Conservation (phyloP, 2,888 invertebrate species). For the Pemphredon lugubris region DNA sequence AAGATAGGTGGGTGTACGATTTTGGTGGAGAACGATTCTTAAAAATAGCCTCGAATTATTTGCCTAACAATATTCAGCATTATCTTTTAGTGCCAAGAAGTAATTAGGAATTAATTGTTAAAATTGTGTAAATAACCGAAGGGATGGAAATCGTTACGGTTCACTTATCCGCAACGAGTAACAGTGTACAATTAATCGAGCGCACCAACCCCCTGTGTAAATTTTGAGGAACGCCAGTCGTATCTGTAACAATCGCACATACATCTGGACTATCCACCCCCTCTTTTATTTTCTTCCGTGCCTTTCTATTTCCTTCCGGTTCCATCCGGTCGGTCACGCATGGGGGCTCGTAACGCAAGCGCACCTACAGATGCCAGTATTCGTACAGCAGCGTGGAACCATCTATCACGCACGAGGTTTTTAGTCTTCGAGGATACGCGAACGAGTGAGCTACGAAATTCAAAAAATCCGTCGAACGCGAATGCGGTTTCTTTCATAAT, state of each 20-base stretch:
- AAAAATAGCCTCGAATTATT: conserved; percentile 3
- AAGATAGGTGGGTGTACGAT: background rate
- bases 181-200: no score
- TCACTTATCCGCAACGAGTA: no score
- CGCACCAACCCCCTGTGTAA: conserved; percentile 19
- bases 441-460: conserved; percentile 46
- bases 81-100: no score
- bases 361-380: conserved; percentile 54
- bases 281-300: conserved; percentile 66
- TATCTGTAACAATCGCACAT: conserved; percentile 31
- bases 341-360: conserved; percentile 71
- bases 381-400: conserved; percentile 46
- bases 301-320: conserved; percentile 79
- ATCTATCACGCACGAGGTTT: conserved; percentile 55
- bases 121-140: no score
- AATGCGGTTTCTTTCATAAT: background rate
- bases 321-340: conserved; percentile 76
- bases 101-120: no score
- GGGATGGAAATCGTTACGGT: no score
- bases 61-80: no score
- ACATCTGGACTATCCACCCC: conserved; percentile 62
- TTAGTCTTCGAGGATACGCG: conserved; percentile 59
- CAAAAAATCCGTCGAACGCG: background rate
- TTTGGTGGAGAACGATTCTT: no score
- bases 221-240: conserved; percentile 28